phyloP scores from a whole-genome alignment of 2,888 invertebrate species.

The Eugnorisma glareosa region DNA sequence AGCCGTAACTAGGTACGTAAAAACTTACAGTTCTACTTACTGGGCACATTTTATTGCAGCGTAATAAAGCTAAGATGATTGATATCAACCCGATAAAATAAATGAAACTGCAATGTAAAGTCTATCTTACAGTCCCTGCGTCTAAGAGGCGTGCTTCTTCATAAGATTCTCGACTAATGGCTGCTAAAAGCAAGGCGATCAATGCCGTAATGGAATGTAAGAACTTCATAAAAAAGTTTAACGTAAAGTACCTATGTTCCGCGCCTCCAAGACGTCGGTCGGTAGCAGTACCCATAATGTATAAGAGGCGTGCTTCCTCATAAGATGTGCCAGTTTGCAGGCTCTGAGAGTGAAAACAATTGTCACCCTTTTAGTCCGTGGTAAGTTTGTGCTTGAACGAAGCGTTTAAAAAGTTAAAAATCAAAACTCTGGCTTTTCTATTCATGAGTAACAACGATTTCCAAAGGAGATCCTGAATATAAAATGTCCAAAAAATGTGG shows the following conservation, averaged over 20 bases:
- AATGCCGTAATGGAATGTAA: not conserved
- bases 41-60: constrained; percentile 25
- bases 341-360: not conserved
- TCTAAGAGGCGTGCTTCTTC: constrained; percentile 8
- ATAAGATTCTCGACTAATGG: not conserved
- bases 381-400: not conserved
- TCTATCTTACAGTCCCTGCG: not conserved
- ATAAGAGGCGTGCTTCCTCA: constrained; percentile 13
- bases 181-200: constrained; percentile 9
- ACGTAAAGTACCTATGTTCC: not conserved
- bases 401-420: no score
- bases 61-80: not conserved
- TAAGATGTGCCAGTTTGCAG: constrained; percentile 11
- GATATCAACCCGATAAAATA: constrained; percentile 4
- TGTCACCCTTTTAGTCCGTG: not conserved
- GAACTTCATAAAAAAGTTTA: not conserved
- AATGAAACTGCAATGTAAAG: not conserved
- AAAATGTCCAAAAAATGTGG: constrained; percentile 75
- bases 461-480: not conserved
- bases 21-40: not conserved
- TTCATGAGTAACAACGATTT: no score
- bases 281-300: not conserved
- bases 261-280: not conserved
- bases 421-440: no score
- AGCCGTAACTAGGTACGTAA: no score